Evolutionary conservation across 2,888 invertebrate species (phyloP).

Genomic region (Ormyrus labotus): DNA sequence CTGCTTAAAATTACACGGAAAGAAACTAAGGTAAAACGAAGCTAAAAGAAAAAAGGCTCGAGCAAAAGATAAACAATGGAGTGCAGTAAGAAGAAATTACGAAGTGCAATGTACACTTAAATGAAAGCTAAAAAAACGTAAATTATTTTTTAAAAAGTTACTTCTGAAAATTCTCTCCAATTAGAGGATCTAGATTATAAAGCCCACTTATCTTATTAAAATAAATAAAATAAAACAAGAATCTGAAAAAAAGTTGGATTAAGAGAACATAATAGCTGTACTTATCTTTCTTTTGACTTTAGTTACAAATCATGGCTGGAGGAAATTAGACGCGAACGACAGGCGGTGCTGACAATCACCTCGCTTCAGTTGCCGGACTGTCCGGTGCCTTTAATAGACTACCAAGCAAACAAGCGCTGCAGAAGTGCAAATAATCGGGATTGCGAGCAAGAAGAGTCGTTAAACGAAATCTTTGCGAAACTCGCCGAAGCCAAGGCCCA

Average conservation of each 20-base stretch:
- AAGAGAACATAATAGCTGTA: not conserved
- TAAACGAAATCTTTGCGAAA: slow-evolving; percentile 62
- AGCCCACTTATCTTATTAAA: too few relatives aligned
- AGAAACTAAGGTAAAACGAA: slow-evolving; percentile 39
- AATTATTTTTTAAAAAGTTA: not conserved
- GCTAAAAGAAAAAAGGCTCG: slow-evolving; percentile 31
- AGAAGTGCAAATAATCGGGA: slow-evolving; percentile 52
- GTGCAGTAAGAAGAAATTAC: slow-evolving; percentile 18
- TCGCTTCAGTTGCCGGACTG: slow-evolving; percentile 71
- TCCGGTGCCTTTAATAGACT: slow-evolving; percentile 70
- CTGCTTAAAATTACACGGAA: slow-evolving; percentile 49
- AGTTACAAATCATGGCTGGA: slow-evolving; percentile 71
- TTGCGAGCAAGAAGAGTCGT: slow-evolving; percentile 58
- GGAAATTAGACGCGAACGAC: slow-evolving; percentile 66
- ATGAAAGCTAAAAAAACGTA: slow-evolving; percentile 1
- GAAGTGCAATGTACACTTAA: slow-evolving; percentile 47
- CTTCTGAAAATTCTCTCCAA: not conserved
- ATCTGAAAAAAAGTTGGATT: too few relatives aligned
- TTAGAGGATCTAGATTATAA: not conserved
- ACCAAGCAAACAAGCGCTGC: slow-evolving; percentile 65
- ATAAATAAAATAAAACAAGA: too few relatives aligned
- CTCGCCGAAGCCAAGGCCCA: slow-evolving; percentile 55
- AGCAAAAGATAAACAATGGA: slow-evolving; percentile 44
- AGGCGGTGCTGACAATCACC: slow-evolving; percentile 70
- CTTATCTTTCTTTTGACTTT: slow-evolving; percentile 5